Base-by-base conservation (phyloP, 1,140 invertebrate genomes). In the Andricus grossulariae region DNA sequence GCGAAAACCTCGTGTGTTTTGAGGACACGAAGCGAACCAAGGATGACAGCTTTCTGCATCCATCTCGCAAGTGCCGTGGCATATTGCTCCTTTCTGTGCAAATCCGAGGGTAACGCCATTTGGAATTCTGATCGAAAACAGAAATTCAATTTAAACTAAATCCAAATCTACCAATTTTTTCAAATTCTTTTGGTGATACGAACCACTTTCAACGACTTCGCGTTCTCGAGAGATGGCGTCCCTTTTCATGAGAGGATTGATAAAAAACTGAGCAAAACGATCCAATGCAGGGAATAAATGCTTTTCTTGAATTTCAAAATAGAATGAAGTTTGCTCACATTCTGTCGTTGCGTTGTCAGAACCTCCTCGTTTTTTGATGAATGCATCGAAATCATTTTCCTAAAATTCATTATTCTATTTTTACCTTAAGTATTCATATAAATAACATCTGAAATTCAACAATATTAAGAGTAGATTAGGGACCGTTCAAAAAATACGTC, bases 261-360 rank as follows among this genome's bases (percentile, higher is more conserved):
- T 95, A 89, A 99, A 98, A 91, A 98, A 96, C 86, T 98, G 96
- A 55, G 97, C 94, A 92, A 99, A 98, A 82, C 96, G 95, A 87
- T 98, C 96, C 83, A 98, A 91, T 1, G 94, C 94, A 52, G 94
- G 92, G 3, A 93, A 88, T 6, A 98, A 93, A 89, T 96, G 92
- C 83, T 96, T 95, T 85, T 96, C 95, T 73, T 96, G 94, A 74
- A 97, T 94, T 86, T 98, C 96, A 90, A 98, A 98, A 86, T 98
- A 95, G 91, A 97, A 98, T 0, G 94, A 94, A 1, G 97, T 98
- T 66, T 93, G 93, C 89, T 98, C 97, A 86, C 94, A 95, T 82
- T 97, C 96, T 0, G 97, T 98, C 32, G 93, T 94, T 0, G 97
- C 97, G 89, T 98, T 98, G 83, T 94, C 93, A 18, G 93, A 94